phyloP scores from a whole-genome alignment of 2,113 vertebrate genomes.

The Astatoreochromis straeleni region DNA sequence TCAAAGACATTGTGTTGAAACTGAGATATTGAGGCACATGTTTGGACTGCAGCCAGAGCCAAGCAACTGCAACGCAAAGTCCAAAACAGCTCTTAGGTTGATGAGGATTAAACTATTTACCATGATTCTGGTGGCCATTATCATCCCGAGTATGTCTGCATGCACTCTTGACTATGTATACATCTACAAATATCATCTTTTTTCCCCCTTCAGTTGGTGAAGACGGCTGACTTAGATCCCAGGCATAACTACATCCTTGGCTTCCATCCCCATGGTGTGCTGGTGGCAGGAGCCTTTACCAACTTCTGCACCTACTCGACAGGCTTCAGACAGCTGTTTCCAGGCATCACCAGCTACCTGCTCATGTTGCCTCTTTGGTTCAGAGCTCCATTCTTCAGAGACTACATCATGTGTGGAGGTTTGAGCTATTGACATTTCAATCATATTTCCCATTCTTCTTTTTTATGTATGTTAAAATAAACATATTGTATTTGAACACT shows the following conservation, averaged over 20 bases:
- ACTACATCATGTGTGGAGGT: constrained; percentile 87
- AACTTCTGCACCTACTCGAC: constrained; percentile 86
- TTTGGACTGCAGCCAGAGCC: background rate
- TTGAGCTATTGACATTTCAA: background rate
- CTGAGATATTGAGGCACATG: background rate
- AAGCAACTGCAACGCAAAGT: background rate
- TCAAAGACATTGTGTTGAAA: constrained; percentile 14
- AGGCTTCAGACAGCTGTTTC: constrained; percentile 76
- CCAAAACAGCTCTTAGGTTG: background rate
- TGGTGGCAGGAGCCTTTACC: constrained; percentile 82
- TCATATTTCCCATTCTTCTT: background rate
- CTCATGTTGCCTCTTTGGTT: constrained; percentile 91
- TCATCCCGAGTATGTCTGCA: rapidly evolving
- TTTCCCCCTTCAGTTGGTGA: constrained; percentile 77
- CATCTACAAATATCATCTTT: rapidly evolving
- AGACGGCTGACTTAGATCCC: constrained; percentile 84
- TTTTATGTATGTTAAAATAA: background rate
- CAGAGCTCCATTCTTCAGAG: constrained; percentile 83
- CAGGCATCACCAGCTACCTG: constrained; percentile 77
- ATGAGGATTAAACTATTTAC: background rate
- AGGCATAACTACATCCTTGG: constrained; percentile 84
- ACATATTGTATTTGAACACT: background rate
- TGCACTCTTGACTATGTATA: background rate
- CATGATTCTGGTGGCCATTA: background rate
- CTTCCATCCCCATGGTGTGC: constrained; percentile 88